Conservation (phyloP, 2,888 invertebrate genomes). For the Ennomos fuscantarius region DNA sequence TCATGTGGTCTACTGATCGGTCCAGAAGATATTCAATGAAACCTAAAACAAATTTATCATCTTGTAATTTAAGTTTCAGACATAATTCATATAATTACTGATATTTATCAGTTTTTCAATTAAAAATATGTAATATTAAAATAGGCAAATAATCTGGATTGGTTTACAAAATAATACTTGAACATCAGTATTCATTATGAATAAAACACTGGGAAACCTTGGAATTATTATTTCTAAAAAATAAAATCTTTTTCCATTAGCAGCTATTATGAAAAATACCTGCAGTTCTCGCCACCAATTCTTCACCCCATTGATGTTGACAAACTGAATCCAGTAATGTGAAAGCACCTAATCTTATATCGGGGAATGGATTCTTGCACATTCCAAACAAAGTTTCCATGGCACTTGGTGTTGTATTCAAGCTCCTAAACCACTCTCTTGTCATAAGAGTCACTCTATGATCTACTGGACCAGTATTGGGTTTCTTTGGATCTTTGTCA, state of each 20-base stretch:
- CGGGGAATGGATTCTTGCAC: conserved; percentile 92
- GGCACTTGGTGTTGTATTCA: conserved; percentile 71
- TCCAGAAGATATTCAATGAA: conserved; percentile 92
- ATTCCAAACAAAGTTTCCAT: conserved; percentile 86
- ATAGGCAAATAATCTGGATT: too few relatives aligned
- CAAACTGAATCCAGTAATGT: conserved; percentile 88
- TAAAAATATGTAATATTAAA: too few relatives aligned
- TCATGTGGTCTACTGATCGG: conserved; percentile 88
- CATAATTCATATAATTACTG: too few relatives aligned
- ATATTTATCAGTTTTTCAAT: too few relatives aligned
- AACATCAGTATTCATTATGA: too few relatives aligned
- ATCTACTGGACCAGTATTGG: conserved; percentile 67
- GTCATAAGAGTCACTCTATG: conserved; percentile 80
- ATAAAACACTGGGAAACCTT: too few relatives aligned
- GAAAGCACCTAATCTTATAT: conserved; percentile 89
- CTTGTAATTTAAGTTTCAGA: too few relatives aligned
- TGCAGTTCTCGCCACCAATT: conserved; percentile 88
- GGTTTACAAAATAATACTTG: too few relatives aligned
- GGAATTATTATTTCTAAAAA: too few relatives aligned
- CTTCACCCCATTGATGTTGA: conserved; percentile 92
- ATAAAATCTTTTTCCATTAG: too few relatives aligned
- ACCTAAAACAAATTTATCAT: conserved; percentile 72
- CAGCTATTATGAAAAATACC: conserved; percentile 63
- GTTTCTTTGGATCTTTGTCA: conserved; percentile 66
- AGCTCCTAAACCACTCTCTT: conserved; percentile 78